These are phyloP conservation scores for Dreissena rostriformis DNA, from an alignment of 1,140 invertebrate genomes.

Conservation along the genomic window DNA sequence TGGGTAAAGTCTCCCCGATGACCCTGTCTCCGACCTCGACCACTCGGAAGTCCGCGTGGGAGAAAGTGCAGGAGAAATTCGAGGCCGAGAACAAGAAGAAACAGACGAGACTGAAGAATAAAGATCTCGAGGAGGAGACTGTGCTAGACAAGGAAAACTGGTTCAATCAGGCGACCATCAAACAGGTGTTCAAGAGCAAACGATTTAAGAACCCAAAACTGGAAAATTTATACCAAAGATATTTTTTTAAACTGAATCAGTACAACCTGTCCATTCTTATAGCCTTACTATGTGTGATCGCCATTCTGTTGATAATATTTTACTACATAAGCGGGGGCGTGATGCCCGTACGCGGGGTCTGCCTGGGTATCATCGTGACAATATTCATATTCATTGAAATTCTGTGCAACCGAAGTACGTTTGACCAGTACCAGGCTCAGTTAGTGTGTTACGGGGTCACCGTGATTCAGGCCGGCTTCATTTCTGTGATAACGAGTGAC, in stretches of 20 bases:
- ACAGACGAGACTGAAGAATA: conserved; percentile 49
- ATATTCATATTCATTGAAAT: conserved; percentile 86
- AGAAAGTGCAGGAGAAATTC: conserved; percentile 69
- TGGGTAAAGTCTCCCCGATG: conserved; percentile 61
- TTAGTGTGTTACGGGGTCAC: conserved; percentile 90
- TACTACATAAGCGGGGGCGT: conserved; percentile 78
- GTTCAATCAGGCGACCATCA: conserved; percentile 47
- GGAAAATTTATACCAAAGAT: conserved; percentile 94
- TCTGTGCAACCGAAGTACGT: conserved; percentile 89
- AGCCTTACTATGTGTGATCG: conserved; percentile 87
- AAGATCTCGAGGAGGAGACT: conserved; percentile 52
- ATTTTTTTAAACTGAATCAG: conserved; percentile 96
- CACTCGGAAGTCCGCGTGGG: conserved; percentile 75
- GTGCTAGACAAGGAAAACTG: conserved; percentile 42
- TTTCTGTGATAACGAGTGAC: conserved; percentile 83
- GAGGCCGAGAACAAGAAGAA: conserved; percentile 57
- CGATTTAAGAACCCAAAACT: conserved; percentile 80
- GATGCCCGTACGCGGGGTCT: conserved; percentile 70
- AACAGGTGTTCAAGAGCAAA: conserved; percentile 70
- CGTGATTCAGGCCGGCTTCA: conserved; percentile 87
- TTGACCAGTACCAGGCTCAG: conserved; percentile 93
- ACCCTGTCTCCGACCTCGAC: conserved; percentile 42
- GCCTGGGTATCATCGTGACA: conserved; percentile 77
- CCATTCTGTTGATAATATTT: conserved; percentile 84
- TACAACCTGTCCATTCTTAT: conserved; percentile 93